Evolutionary conservation across 2,888 invertebrate species (phyloP).

Genomic region (Athalia cordata): DNA sequence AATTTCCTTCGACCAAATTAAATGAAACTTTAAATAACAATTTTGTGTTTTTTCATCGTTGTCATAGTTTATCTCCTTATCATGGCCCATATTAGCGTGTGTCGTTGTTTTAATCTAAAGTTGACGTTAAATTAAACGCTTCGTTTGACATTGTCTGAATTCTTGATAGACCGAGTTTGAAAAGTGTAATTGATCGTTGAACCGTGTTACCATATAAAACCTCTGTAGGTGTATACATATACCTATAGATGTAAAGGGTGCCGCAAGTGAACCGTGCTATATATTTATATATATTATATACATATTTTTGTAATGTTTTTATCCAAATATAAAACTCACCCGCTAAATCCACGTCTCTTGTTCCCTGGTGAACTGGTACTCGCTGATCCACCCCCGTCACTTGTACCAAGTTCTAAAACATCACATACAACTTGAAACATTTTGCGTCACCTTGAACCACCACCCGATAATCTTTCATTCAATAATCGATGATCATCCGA

Average conservation of each 20-base stretch:
- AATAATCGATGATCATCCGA: neutral
- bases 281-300: neutral
- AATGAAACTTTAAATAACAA: too few relatives aligned
- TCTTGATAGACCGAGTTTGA: constrained; percentile 30
- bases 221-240: neutral
- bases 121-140: constrained; percentile 22
- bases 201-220: neutral
- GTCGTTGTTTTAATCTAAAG: constrained; percentile 15
- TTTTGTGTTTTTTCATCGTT: too few relatives aligned
- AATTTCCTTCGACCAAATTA: too few relatives aligned
- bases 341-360: constrained; percentile 88
- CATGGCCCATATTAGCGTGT: neutral
- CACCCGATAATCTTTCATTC: neutral
- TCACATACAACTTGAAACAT: constrained; percentile 47
- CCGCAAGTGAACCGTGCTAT: constrained; percentile 8
- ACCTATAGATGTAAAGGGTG: neutral
- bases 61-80: too few relatives aligned
- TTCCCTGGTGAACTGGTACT: constrained; percentile 89
- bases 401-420: constrained; percentile 80
- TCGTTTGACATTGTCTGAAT: constrained; percentile 21
- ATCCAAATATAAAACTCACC: constrained; percentile 78
- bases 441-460: constrained; percentile 10
- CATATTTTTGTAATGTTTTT: neutral
- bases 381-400: constrained; percentile 77
- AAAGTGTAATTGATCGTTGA: constrained; percentile 29